Percentiles rank a stretch among this genome's conserved stretches.
Conservation (phyloP, 1,140 invertebrate genomes). For the Phymorhynchus buccinoides region DNA sequence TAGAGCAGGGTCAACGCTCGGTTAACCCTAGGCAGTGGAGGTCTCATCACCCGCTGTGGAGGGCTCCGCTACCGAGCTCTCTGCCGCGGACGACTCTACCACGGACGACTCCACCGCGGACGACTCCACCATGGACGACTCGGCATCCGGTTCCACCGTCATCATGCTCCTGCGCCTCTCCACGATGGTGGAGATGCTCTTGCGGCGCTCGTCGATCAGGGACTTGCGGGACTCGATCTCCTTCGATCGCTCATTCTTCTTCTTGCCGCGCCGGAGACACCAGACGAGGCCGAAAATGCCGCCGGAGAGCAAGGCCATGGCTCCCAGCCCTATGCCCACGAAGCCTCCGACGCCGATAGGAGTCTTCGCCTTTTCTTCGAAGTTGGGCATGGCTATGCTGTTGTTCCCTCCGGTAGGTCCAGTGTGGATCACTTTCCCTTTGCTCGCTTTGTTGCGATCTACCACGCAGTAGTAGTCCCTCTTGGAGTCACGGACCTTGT, state of each 20-base stretch:
- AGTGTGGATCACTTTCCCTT: background rate
- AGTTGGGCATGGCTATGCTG: background rate
- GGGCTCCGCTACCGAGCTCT: too few relatives aligned
- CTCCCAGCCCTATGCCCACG: background rate
- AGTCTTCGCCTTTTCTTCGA: background rate
- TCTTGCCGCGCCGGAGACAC: background rate
- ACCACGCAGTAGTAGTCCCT: conserved; percentile 1
- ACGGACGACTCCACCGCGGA: too few relatives aligned
- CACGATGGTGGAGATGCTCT: background rate
- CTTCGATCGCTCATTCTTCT: background rate
- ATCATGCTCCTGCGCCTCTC: background rate
- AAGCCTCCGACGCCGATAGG: background rate
- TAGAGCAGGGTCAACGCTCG: too few relatives aligned
- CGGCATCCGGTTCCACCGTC: too few relatives aligned
- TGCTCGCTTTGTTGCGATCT: background rate
- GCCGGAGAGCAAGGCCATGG: background rate
- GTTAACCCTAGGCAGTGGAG: too few relatives aligned
- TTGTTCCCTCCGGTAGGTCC: background rate
- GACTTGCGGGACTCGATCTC: background rate
- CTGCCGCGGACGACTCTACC: too few relatives aligned
- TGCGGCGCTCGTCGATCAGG: background rate
- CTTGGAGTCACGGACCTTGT: background rate
- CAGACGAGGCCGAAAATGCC: background rate
- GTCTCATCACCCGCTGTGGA: too few relatives aligned
- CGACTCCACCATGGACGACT: too few relatives aligned